These are phyloP conservation scores for Clostera curtula DNA, from an alignment of 2,888 invertebrate species.

Conservation along the genomic window DNA sequence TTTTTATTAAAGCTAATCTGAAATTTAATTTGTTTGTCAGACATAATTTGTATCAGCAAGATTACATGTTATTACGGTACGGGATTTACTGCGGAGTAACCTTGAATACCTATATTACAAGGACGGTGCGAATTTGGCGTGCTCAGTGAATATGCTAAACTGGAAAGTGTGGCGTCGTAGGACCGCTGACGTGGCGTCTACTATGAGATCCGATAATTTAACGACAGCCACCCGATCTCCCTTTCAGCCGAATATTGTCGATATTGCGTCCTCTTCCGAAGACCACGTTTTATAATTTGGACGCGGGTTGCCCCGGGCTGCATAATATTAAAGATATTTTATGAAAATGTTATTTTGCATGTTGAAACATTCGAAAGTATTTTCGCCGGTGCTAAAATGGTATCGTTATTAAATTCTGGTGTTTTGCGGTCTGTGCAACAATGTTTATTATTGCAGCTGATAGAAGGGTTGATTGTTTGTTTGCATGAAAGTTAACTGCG, in stretches of 20 bases:
- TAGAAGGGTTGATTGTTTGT: too few species aligned
- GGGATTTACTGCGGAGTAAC: too few species aligned
- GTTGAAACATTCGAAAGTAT: conserved; percentile 31
- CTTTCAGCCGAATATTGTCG: conserved; percentile 48
- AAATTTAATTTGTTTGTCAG: too few species aligned
- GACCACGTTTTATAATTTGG: conserved; percentile 49
- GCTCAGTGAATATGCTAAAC: conserved; percentile 63
- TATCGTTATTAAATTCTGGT: conserved; percentile 20
- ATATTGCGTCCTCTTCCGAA: conserved; percentile 41
- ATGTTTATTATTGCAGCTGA: conserved; percentile 2
- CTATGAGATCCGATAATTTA: conserved; percentile 59
- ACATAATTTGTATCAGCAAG: too few species aligned
- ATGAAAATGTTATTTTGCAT: conserved; percentile 45
- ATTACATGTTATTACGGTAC: too few species aligned
- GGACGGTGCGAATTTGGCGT: too few species aligned
- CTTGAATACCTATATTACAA: too few species aligned
- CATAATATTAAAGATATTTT: conserved; percentile 45
- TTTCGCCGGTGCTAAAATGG: conserved; percentile 18
- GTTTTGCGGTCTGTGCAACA: conserved; percentile 7
- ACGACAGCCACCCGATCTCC: conserved; percentile 50
- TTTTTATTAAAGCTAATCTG: too few species aligned
- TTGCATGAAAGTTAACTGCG: too few species aligned
- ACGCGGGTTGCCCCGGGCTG: conserved; percentile 39
- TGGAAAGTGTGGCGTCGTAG: conserved; percentile 21
- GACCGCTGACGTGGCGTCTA: conserved; percentile 64